phyloP scores from a whole-genome alignment of 1,140 invertebrate species.

The Eufriesea mexicana region DNA sequence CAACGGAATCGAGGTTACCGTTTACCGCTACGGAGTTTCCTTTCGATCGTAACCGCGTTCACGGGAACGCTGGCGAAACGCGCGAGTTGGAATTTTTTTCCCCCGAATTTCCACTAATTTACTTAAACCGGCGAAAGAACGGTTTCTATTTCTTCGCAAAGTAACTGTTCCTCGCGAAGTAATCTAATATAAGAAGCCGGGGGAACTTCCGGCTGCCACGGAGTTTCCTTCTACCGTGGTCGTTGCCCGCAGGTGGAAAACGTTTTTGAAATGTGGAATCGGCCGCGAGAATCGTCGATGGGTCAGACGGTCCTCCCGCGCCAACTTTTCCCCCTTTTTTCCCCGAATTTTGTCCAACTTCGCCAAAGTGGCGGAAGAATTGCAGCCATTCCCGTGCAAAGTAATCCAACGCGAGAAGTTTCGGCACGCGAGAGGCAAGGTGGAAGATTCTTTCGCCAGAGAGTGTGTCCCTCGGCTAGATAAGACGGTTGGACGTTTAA shows the following conservation, averaged over 20 bases:
- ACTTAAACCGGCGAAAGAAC: neutral
- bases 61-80: neutral
- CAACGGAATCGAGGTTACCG: neutral
- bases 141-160: neutral
- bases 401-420: conserved; percentile 1
- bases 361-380: neutral
- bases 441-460: neutral
- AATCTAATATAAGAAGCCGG: neutral
- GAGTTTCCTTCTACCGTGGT: too few relatives aligned
- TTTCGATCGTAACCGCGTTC: neutral
- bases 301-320: too few relatives aligned
- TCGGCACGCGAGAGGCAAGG: neutral
- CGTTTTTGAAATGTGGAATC: neutral
- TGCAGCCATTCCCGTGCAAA: neutral
- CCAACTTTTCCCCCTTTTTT: neutral
- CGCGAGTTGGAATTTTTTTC: neutral
- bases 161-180: neutral
- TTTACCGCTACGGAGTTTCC: neutral
- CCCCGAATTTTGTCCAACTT: neutral
- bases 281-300: too few relatives aligned
- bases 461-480: neutral
- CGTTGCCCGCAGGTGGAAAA: too few relatives aligned
- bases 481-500: neutral
- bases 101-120: neutral
- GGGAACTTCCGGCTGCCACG: too few relatives aligned